Percentiles rank a stretch among this genome's conserved stretches.
Conservation (phyloP, 2,888 invertebrate genomes). For the Xanthia togata region DNA sequence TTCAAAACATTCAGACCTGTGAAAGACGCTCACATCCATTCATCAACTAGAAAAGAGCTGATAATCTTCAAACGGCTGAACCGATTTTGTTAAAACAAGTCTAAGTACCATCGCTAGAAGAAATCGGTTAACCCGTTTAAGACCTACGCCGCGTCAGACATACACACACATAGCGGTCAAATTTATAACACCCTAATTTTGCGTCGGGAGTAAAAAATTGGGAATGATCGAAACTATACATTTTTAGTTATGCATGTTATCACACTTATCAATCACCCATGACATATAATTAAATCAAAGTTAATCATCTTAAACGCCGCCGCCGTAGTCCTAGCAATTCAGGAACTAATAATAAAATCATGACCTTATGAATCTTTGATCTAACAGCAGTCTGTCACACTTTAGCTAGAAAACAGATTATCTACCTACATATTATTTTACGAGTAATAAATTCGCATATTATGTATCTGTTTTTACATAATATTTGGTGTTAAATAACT, state of each 20-base stretch:
- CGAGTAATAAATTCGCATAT: slow-evolving; percentile 32
- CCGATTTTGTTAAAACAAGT: too few species aligned
- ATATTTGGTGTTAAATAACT: slow-evolving; percentile 18
- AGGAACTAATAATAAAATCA: slow-evolving; percentile 12
- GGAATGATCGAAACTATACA: background rate
- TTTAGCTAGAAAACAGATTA: slow-evolving; percentile 15
- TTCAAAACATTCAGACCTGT: too few species aligned
- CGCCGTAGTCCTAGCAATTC: background rate
- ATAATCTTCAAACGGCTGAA: too few species aligned
- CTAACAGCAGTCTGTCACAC: background rate
- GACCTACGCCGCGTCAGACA: too few species aligned
- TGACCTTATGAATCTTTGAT: slow-evolving; percentile 32
- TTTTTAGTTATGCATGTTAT: background rate
- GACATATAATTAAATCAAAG: background rate
- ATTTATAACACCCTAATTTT: too few species aligned
- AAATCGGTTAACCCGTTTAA: too few species aligned
- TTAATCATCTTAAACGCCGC: background rate
- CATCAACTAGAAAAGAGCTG: too few species aligned
- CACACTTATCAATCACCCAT: background rate
- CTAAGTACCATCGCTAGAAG: too few species aligned
- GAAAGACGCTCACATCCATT: too few species aligned
- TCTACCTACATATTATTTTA: background rate
- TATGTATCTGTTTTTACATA: slow-evolving; percentile 32
- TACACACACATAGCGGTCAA: too few species aligned
- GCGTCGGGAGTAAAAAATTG: too few species aligned